A percentile compares a stretch with the other conserved stretches of the same genome.
These are phyloP conservation scores for Xenopus borealis DNA, from an alignment of 2,113 vertebrate genomes.

Conservation along the genomic window DNA sequence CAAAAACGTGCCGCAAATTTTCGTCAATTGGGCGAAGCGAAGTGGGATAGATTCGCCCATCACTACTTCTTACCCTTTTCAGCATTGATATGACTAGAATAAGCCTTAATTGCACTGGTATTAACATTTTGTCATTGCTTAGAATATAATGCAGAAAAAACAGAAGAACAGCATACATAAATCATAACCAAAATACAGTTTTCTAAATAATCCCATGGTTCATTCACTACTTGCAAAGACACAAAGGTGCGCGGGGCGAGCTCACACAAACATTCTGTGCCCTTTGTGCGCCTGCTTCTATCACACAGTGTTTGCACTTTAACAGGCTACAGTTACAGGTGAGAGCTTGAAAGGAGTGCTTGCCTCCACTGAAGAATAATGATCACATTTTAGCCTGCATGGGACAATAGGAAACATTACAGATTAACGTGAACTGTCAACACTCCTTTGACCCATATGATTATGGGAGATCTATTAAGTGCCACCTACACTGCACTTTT, in stretches of 20 bases:
- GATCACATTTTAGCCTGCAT: conserved; percentile 40
- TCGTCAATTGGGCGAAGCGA: too few relatives aligned
- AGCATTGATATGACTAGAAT: too few relatives aligned
- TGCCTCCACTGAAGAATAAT: neutral
- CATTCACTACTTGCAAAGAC: neutral
- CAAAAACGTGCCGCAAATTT: too few relatives aligned
- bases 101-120: too few relatives aligned
- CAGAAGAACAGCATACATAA: too few relatives aligned
- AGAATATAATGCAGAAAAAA: too few relatives aligned
- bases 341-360: conserved; percentile 42
- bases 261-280: conserved; percentile 18
- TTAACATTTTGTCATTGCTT: too few relatives aligned
- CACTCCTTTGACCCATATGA: conserved; percentile 52
- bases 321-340: conserved; percentile 23
- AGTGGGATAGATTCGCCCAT: too few relatives aligned
- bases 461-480: conserved; percentile 53
- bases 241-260: neutral
- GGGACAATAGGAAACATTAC: conserved; percentile 50
- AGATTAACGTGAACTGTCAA: conserved; percentile 56
- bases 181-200: too few relatives aligned
- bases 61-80: too few relatives aligned
- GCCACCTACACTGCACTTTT: conserved; percentile 54
- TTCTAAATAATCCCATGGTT: too few relatives aligned
- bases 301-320: conserved; percentile 20
- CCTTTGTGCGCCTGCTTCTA: conserved; percentile 1